phyloP scores from a whole-genome alignment of 2,797 vertebrate genomes.

The Lates japonicus region DNA sequence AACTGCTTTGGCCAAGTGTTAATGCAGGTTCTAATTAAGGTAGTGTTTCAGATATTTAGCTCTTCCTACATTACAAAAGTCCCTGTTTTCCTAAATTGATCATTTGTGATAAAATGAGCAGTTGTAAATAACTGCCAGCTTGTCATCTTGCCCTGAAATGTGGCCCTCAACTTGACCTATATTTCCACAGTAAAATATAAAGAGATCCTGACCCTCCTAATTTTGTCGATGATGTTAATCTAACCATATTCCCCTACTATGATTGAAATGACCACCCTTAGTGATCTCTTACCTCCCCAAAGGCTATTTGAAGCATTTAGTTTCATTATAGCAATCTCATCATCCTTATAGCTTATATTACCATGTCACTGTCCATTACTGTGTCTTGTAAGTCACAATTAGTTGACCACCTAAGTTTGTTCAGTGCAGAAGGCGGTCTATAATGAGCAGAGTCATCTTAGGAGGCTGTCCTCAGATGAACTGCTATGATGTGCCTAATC shows the following conservation, averaged over 20 bases:
- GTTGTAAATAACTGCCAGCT: background rate
- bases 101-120: constrained; percentile 4
- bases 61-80: background rate
- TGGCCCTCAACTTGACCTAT: constrained; percentile 8
- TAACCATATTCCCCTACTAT: constrained; percentile 16
- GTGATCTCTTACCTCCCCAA: constrained; percentile 28
- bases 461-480: constrained; percentile 59
- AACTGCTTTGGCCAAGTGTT: background rate
- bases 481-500: constrained; percentile 42
- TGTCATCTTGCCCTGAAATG: background rate
- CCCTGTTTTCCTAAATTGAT: background rate
- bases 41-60: background rate
- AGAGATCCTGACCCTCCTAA: constrained; percentile 1
- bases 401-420: constrained; percentile 62
- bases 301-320: constrained; percentile 50
- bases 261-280: constrained; percentile 33
- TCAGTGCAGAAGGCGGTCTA: constrained; percentile 51
- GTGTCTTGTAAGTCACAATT: constrained; percentile 52
- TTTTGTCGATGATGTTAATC: constrained; percentile 41
- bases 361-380: constrained; percentile 61
- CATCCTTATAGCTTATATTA: constrained; percentile 48
- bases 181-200: background rate
- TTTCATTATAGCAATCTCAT: constrained; percentile 68
- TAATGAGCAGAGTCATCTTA: constrained; percentile 60
- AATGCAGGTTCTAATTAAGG: background rate